Base-by-base conservation (phyloP, 2,797 vertebrate species). In the Bovichtus diacanthus region DNA sequence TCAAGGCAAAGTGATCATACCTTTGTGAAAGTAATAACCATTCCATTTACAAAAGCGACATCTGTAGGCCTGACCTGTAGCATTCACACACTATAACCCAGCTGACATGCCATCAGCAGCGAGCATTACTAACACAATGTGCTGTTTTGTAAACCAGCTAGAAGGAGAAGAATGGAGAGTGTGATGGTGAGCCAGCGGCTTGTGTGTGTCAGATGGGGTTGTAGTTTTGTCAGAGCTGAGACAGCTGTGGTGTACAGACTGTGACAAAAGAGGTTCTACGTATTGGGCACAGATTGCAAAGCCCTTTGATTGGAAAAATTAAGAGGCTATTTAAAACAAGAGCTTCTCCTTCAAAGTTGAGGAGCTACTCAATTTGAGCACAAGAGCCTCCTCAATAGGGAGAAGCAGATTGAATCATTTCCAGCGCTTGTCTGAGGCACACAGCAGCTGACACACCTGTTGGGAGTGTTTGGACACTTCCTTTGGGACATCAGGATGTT, bases 261-360 rank as follows among this genome's bases (percentile, higher is more conserved):
- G 41, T 56, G 47, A 68, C 63, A 51, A 78, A 74, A 61, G 29
- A 54, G 25, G 27, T 36, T 67, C 23, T n/a, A 4, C 58, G 76
- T 56, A 58, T 27, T 51, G 16, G 16, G n/a, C 55, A 50, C 49
- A 29, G 46, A 68, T 64, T 76, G 41, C 23, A 5, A 41, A 21
- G 51, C 15, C 21, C 38, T 56, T 34, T 70, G 62, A 77, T 65
- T 49, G 55, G 31, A 63, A 68, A 54, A 49, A 13, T 12, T 6
- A 10, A 51, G 27, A 69, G 1, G 4, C 39, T 15, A 25, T 60
- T 51, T 19, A 34, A 53, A 78, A 78, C 41, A 71, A 81, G 58
- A 80, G 53, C 51, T 38, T 70, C 77, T 41, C 59, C 58, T 71
- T 65, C 29, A 69, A 58, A 81, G 68, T 44, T 50, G 34, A 83